These are phyloP conservation scores for Ligdia adustata DNA, from an alignment of 2,888 invertebrate genomes.

Conservation along the genomic window DNA sequence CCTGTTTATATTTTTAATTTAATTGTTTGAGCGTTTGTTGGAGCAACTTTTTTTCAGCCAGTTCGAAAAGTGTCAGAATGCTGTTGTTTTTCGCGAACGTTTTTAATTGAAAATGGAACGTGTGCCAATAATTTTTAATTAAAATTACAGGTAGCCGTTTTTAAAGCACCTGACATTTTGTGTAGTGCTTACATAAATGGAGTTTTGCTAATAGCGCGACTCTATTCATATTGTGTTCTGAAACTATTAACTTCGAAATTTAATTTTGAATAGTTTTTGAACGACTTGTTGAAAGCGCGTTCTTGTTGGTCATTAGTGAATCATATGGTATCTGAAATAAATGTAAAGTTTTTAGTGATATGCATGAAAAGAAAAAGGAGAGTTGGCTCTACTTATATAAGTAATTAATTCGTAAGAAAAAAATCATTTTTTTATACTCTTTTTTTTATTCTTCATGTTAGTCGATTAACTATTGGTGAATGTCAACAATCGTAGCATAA, in stretches of 20 bases:
- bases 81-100: constrained; percentile 33
- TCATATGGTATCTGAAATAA: too few relatives aligned
- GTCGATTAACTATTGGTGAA: too few relatives aligned
- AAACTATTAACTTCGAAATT: not conserved
- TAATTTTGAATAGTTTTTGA: not conserved
- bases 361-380: too few relatives aligned
- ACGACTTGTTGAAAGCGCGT: too few relatives aligned
- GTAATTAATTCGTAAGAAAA: too few relatives aligned
- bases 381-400: too few relatives aligned
- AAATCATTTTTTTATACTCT: too few relatives aligned
- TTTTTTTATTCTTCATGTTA: too few relatives aligned
- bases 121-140: constrained; percentile 30
- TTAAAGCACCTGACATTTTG: constrained; percentile 11
- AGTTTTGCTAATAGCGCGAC: too few relatives aligned
- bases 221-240: constrained; percentile 7
- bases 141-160: constrained; percentile 16
- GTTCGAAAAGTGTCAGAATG: constrained; percentile 31
- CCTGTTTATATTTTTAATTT: constrained; percentile 47
- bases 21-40: constrained; percentile 49
- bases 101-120: constrained; percentile 40
- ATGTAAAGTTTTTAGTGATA: too few relatives aligned
- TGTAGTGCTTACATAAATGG: not conserved
- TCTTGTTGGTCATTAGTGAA: too few relatives aligned
- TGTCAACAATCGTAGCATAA: too few relatives aligned
- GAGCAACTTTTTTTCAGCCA: constrained; percentile 40